Evolutionary conservation across 1,140 invertebrate genomes (phyloP), one percentile per base, ranked within the genome.

Genomic region (Heliconius hermathena): DNA sequence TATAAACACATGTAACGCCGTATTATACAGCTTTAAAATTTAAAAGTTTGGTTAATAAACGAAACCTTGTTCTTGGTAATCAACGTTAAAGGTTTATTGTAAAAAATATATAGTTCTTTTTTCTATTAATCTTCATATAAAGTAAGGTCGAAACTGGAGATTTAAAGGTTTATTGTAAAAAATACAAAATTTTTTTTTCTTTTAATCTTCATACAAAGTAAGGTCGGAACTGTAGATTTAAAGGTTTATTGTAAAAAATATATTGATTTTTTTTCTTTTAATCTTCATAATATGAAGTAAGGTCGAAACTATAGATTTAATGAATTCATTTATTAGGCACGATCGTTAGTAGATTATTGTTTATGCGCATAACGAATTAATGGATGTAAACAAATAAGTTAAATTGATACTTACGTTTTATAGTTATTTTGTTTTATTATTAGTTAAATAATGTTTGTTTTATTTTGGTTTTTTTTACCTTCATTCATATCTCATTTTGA

Each of bases 261-360:
- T 22, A 46, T 41, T 13, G 3, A 0, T 13, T 22, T 29, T 22
- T 57, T 57, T 57, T 22, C 4, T 6, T 20, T 0, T 11, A 11
- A 66, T 66, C 8, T 16, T 13, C 3, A n/a, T n/a, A n/a, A 13
- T 16, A 26, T 6, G n/a, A 66, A 16, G 26, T 66, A 29, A 66
- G 26, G 60, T 66, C 22, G 4, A 16, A 66, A 16, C 57, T 29
- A 66, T 66, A 66, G 22, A 66, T 13, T 66, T 66, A 66, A 66
- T 66, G 26, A 29, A 66, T 66, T 66, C 9, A 66, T 66, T 66
- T 66, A 66, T 66, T 66, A 66, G 60, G 29, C n/a, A 66, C 60
- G 60, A 66, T 66, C 22, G 60, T 66, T 66, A 66, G 60, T 22
- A 22, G n/a, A 66, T 66, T 66, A 66, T 11, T 66, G 3, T 66